Evolutionary conservation across 2,113 vertebrate genomes (phyloP), one percentile per base, ranked within the genome.

Genomic region (Sturnus vulgaris): DNA sequence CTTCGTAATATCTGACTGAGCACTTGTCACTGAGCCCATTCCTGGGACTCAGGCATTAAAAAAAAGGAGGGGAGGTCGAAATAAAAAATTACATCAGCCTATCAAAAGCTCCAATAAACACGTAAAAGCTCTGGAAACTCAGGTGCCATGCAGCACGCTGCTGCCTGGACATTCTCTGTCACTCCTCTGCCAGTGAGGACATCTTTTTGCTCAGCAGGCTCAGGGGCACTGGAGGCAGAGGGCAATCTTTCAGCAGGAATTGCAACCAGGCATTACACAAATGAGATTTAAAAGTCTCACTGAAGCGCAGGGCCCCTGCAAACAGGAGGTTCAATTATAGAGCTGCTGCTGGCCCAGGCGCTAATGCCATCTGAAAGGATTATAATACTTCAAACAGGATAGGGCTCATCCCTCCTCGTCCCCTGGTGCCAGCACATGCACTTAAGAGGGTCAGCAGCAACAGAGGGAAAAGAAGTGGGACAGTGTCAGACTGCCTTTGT

Each of bases 281-380:
- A 96, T 91, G 93, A 93, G 95, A 95, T 97, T 96, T 95, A 92
- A 73, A 81, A 15, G 28, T 82, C 85, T 69, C 52, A 7, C 53
- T 84, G 85, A 88, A 87, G 88, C 13, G 0, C 5, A 0, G 31
- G 91, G 73, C 33, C 52, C 33, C 76, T 50, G 94, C 30, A 72
- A 95, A 56, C 76, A 83, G 88, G 49, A 92, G 76, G 88, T 88
- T 95, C 82, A 85, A 77, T 88, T 97, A 92, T 87, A 96, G 83
- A 96, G 77, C 77, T 83, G 85, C 70, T 83, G 78, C 68, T 6
- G 39, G 88, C 88, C 11, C 2, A 65, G 68, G 83, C 12, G 0
- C 53, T 94, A 87, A 91, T 92, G 89, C 94, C 86, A 91, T 75
- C 94, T 82, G 81, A 95, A 97, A 92, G 86, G 78, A 93, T 95